A percentile compares a stretch with the other conserved stretches of the same genome.
Evolutionary conservation across 2,113 vertebrate species (phyloP).

Genomic region (Sorex araneus): DNA sequence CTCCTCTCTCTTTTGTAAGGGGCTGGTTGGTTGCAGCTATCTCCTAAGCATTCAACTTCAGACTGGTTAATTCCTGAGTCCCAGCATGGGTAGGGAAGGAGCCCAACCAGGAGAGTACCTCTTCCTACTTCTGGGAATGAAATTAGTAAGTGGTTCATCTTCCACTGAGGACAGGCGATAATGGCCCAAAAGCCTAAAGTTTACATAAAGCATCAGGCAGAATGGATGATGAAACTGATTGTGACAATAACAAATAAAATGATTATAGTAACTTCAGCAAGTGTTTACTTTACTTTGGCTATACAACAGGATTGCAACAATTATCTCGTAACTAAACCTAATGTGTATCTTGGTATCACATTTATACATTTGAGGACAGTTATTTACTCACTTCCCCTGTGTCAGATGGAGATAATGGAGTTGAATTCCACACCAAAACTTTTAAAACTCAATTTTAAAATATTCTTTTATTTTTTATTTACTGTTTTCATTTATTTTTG

Average conservation of each 20-base stretch:
- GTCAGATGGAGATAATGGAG: neutral
- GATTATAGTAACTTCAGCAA: neutral
- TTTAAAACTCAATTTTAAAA: neutral
- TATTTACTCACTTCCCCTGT: neutral
- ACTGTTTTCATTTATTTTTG: no score
- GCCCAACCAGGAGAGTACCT: neutral
- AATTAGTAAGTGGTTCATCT: neutral
- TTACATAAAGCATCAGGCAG: neutral
- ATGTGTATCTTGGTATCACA: neutral
- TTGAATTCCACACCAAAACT: neutral
- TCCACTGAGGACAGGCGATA: neutral
- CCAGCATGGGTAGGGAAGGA: neutral
- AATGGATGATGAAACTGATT: neutral
- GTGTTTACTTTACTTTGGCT: neutral
- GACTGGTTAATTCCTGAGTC: constrained; percentile 50
- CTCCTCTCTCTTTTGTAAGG: neutral
- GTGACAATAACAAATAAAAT: neutral
- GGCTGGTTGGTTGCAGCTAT: neutral
- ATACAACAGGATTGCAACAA: neutral
- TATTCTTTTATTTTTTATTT: neutral
- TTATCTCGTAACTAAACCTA: neutral
- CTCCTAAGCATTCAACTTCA: neutral
- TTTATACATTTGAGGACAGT: neutral
- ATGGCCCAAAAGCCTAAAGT: neutral
- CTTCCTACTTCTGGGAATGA: neutral